These are phyloP conservation scores for Hypercompe scribonia DNA, from an alignment of 2,888 invertebrate species.

Conservation along the genomic window DNA sequence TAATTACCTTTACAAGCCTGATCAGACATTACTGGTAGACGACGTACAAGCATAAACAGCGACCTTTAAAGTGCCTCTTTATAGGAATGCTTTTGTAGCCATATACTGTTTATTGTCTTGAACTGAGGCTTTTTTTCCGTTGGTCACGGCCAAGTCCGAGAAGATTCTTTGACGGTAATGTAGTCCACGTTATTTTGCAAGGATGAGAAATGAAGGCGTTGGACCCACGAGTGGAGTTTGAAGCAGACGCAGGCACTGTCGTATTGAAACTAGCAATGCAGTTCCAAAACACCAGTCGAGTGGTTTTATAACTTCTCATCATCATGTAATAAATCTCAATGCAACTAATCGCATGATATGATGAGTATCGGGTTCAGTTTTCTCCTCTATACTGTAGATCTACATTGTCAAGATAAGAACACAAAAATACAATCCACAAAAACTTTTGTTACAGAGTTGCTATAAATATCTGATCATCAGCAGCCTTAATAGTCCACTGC, in stretches of 20 bases:
- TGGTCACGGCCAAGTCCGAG: background rate
- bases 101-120: too few species aligned
- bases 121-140: too few species aligned
- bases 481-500: too few species aligned
- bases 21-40: background rate
- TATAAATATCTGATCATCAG: too few species aligned
- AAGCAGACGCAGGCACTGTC: background rate
- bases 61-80: background rate
- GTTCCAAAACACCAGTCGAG: background rate
- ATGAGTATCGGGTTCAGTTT: background rate
- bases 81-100: background rate
- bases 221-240: background rate
- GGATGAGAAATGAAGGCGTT: background rate
- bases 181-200: background rate
- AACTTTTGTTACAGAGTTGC: too few species aligned
- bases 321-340: background rate
- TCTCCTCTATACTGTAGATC: too few species aligned
- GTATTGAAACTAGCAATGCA: background rate
- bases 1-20: background rate
- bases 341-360: background rate
- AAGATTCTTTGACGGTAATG: background rate
- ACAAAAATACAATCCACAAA: too few species aligned
- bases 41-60: background rate
- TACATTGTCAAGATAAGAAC: too few species aligned
- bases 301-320: background rate